A percentile compares a stretch with the other conserved stretches of the same genome.
Evolutionary conservation across 2,113 vertebrate genomes (phyloP).

Genomic region (Lonchura striata): DNA sequence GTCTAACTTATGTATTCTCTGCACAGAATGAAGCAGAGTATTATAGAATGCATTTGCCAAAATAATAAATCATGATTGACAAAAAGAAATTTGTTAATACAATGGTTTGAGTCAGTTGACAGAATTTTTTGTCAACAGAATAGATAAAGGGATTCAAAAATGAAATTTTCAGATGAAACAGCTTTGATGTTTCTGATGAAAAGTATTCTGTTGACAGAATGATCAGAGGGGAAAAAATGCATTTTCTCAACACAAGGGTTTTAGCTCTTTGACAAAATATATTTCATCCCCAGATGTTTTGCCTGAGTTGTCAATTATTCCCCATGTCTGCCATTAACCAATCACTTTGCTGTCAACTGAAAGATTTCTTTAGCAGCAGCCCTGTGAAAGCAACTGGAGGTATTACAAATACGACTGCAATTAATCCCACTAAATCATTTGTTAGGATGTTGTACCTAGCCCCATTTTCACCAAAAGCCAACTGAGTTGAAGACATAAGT

Average conservation of each 20-base stretch:
- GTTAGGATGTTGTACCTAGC: background rate
- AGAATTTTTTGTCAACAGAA: slow-evolving; percentile 77
- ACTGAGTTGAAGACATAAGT: background rate
- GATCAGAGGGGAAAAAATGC: slow-evolving; percentile 66
- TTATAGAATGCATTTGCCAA: slow-evolving; percentile 40
- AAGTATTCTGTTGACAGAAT: slow-evolving; percentile 75
- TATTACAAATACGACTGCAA: background rate
- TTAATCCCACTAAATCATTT: background rate
- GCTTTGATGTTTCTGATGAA: slow-evolving; percentile 76
- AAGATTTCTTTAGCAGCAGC: background rate
- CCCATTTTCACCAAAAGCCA: background rate
- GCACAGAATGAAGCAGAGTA: slow-evolving; percentile 3
- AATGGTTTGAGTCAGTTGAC: slow-evolving; percentile 74
- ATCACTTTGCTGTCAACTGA: background rate
- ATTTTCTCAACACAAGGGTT: slow-evolving; percentile 58
- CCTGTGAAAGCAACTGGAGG: background rate
- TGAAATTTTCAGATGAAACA: slow-evolving; percentile 73
- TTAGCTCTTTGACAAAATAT: slow-evolving; percentile 71
- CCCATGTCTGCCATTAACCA: slow-evolving; percentile 19
- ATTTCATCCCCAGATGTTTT: slow-evolving; percentile 60
- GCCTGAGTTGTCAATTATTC: slow-evolving; percentile 55
- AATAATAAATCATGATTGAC: slow-evolving; percentile 73
- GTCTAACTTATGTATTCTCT: slow-evolving; percentile 17
- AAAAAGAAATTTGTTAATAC: slow-evolving; percentile 77
- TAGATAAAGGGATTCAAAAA: slow-evolving; percentile 75